Evolutionary conservation across 2,797 vertebrate species (phyloP), one percentile per base, ranked within the genome.

Genomic region (Eleutherodactylus coqui): DNA sequence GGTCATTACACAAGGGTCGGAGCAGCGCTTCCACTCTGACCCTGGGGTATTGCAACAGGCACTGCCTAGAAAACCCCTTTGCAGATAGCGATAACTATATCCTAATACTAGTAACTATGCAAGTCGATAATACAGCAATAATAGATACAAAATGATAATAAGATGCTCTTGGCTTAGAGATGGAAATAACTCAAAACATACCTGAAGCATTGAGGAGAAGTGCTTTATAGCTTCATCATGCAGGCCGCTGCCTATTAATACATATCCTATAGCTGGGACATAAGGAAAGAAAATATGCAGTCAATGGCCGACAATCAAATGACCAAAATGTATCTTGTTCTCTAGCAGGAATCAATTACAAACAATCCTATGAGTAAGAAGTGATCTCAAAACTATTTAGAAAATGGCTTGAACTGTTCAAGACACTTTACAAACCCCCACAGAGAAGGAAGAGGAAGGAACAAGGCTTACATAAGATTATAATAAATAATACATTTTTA

Each of bases 181-280:
- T 24, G 16, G 8, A 45, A 79, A 32, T 16, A 64, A 47, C 41
- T 32, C 8, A 45, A n/a, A 24, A 76, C 76, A 92, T 92, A 99
- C 98, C 97, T 99, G 98, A 36, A 99, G 93, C 91, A 99, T 91
- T 79, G 97, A 95, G n/a, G 98, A 98, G 91, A 99, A 99, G 89
- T 98, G 98, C 89, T 95, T 96, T 91, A 99, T 95, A 86, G 98
- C 97, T 96, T 99, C 98, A 90, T 99, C 97, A 29, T 97, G 97
- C 79, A 99, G 95, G 13, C 97, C 95, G 43, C 96, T 99, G 88
- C 96, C 97, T 88, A 99, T 97, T 91, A 99, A 93, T 88, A 98
- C 96, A 0, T 98, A 99, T 53, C 98, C 97, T 88, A 99, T 96
- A 80, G 98, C 98, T 99, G 93, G 86, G 75, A 91, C 60, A 82